Evolutionary conservation across 2,888 invertebrate species (phyloP), one percentile per base, ranked within the genome.

Genomic region (Tetranychus piercei): DNA sequence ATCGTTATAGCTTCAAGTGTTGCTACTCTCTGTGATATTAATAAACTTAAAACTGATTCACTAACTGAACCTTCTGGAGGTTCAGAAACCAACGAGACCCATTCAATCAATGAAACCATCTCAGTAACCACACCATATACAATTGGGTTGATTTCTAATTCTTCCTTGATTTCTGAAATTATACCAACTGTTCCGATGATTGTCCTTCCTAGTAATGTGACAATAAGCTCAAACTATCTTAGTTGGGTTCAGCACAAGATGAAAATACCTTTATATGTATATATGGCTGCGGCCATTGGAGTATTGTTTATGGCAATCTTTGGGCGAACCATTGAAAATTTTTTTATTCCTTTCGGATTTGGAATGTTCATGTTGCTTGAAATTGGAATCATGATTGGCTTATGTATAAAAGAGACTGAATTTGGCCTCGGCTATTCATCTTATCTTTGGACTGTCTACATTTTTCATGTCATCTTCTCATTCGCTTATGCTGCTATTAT

Each of bases 291-390:
- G 1, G 18, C 34, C 22, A n/a, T 69, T 22, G 34, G 22, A 20
- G 69, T 23, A 11, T 22, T 69, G 11, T 69, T 69, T 69, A 69
- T 69, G 69, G 69, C 69, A 6, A 69, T 69, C 11, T 69, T 69
- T 69, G 69, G 34, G 11, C 69, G 34, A 22, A 23, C 69, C 11
- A 69, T 69, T n/a, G 69, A 69, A 69, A 20, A 20, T 23, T 69
- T 23, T 69, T 69, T 69, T 11, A 69, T 23, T 23, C 69, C 22
- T 11, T 23, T 69, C 22, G 69, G 69, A 22, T 69, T 69, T 22
- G 69, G 69, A 22, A 20, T 69, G 18, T 20, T 69, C 69, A 69
- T 69, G 22, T 22, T 69, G 34, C 11, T 69, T 8, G 69, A 69
- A 69, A 23, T 69, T 11, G 34, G 20, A 69, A 23, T 23, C 34